A percentile compares a stretch with the other conserved stretches of the same genome.
Evolutionary conservation across 2,888 invertebrate species (phyloP).

Genomic region (Limnephilus auricula): DNA sequence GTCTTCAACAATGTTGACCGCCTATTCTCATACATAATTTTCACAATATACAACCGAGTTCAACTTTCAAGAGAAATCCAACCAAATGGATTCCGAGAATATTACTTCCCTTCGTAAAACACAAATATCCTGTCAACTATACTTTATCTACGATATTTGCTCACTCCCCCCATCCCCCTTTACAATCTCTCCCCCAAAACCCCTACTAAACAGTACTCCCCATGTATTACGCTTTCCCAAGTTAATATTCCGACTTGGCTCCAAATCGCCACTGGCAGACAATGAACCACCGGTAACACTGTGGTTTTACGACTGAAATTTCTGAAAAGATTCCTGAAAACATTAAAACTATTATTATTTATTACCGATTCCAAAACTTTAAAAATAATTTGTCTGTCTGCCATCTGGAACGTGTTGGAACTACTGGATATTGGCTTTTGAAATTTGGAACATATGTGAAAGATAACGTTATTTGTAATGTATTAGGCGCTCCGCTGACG

Average conservation of each 20-base stretch:
- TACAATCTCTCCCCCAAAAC: neutral
- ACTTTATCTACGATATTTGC: neutral
- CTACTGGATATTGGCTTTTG: neutral
- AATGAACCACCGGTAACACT: neutral
- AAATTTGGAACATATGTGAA: neutral
- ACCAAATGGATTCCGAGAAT: neutral
- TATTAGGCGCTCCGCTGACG: too few species aligned
- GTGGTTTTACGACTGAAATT: too few species aligned
- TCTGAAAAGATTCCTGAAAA: neutral
- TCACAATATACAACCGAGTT: neutral
- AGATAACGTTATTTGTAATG: neutral
- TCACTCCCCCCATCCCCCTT: neutral
- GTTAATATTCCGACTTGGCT: neutral
- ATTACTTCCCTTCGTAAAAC: neutral
- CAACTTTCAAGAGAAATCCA: neutral
- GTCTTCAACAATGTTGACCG: neutral
- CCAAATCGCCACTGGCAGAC: neutral
- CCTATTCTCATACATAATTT: too few species aligned
- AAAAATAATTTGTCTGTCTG: neutral
- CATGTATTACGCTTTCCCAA: neutral
- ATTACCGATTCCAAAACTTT: neutral
- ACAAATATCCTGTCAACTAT: neutral
- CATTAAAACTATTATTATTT: slow-evolving; percentile 15
- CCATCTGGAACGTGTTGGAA: neutral
- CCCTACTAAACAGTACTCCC: neutral